Evolutionary conservation across 2,113 vertebrate genomes (phyloP).

Genomic region (Hucho hucho): DNA sequence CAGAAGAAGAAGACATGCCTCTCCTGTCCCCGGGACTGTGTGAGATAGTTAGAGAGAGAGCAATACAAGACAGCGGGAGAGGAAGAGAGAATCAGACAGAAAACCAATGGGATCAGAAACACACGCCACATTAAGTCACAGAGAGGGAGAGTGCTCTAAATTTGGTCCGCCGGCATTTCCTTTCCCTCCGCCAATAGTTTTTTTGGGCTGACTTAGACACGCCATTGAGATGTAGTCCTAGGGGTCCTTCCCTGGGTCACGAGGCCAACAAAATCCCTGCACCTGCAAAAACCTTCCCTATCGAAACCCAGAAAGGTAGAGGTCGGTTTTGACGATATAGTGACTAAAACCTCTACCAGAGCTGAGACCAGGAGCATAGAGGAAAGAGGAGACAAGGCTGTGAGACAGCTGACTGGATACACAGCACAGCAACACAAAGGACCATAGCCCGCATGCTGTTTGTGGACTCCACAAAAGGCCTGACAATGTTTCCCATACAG

Average conservation of each 20-base stretch:
- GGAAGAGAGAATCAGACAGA: neutral
- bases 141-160: neutral
- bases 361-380: too few relatives aligned
- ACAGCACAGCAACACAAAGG: too few relatives aligned
- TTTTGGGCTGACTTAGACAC: neutral
- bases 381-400: too few relatives aligned
- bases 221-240: neutral
- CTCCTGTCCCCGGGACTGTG: neutral
- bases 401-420: too few relatives aligned
- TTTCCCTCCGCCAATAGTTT: neutral
- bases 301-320: too few relatives aligned
- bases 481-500: too few relatives aligned
- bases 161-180: neutral
- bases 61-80: neutral
- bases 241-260: neutral
- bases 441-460: too few relatives aligned
- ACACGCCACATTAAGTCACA: neutral
- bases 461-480: too few relatives aligned
- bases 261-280: neutral
- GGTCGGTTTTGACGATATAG: too few relatives aligned
- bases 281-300: too few relatives aligned
- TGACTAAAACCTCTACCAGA: too few relatives aligned
- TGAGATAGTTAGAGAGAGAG: too few relatives aligned
- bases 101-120: neutral
- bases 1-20: neutral